Conservation (phyloP, 2,113 vertebrate genomes). For the Caloenas nicobarica region DNA sequence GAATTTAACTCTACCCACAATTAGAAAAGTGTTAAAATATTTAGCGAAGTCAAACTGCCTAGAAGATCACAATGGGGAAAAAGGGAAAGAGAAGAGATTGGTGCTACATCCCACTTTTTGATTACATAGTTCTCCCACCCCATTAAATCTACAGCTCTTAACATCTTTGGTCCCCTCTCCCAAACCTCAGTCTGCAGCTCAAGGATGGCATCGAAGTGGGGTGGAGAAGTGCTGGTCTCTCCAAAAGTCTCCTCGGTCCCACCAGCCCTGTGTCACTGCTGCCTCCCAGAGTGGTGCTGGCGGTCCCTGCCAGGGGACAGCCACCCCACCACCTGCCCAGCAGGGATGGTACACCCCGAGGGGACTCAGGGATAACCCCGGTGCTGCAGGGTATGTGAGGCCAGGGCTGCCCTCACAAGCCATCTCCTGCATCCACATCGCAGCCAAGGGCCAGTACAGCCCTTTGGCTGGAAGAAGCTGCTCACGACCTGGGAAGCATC, state of each 20-base stretch:
- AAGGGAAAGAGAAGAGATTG: neutral
- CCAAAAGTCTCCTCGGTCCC: neutral
- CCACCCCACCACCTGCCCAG: accelerated
- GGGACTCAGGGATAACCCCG: neutral
- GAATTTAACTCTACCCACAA: conserved; percentile 15
- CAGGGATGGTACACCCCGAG: accelerated
- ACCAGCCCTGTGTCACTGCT: neutral
- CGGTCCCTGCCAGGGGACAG: neutral
- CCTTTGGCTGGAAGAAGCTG: neutral
- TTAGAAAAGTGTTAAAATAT: neutral
- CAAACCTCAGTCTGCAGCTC: neutral
- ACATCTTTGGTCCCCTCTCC: neutral
- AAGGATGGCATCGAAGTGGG: accelerated
- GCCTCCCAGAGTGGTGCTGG: neutral
- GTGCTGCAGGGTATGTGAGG: neutral
- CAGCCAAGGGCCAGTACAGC: neutral
- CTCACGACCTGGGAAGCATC: neutral
- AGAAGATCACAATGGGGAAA: neutral
- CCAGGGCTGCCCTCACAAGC: neutral
- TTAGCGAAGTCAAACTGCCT: neutral
- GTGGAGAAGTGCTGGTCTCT: neutral
- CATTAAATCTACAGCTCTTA: neutral
- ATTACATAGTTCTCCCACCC: neutral
- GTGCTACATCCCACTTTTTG: neutral
- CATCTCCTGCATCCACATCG: neutral